phyloP scores from a whole-genome alignment of 2,888 invertebrate genomes.

The Omphaloscelis lunosa region DNA sequence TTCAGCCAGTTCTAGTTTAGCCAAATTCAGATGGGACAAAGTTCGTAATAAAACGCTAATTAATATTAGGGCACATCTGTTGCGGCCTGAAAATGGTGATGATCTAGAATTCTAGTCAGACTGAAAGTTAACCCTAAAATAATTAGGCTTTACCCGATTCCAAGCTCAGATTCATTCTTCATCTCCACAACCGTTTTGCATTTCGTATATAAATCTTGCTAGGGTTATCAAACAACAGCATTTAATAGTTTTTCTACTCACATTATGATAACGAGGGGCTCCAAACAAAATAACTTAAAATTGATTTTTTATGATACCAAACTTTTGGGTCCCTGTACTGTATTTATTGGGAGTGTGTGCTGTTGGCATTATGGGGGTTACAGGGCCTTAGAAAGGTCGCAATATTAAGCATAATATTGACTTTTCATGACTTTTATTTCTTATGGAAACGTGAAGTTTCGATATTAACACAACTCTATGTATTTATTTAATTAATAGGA shows the following conservation, averaged over 20 bases:
- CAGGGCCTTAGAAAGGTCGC: background rate
- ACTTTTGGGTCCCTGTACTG: slow-evolving; percentile 66
- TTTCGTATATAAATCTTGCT: slow-evolving; percentile 44
- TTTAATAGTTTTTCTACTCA: slow-evolving; percentile 58
- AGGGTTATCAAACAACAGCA: slow-evolving; percentile 47
- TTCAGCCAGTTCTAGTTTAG: background rate
- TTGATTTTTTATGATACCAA: slow-evolving; percentile 68
- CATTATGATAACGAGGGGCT: slow-evolving; percentile 62
- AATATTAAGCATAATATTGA: background rate
- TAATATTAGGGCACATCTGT: slow-evolving; percentile 42
- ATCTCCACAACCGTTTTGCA: slow-evolving; percentile 9
- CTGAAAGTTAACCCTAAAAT: slow-evolving; percentile 30
- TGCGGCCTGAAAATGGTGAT: slow-evolving; percentile 30
- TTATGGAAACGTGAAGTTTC: background rate
- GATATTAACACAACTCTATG: too few relatives aligned
- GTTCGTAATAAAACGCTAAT: slow-evolving; percentile 28
- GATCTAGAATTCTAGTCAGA: slow-evolving; percentile 18
- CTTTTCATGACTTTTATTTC: background rate
- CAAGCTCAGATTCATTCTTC: background rate
- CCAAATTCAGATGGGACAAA: slow-evolving; percentile 1
- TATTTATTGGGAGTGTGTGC: slow-evolving; percentile 63
- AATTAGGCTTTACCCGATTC: background rate
- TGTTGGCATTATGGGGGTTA: slow-evolving; percentile 19
- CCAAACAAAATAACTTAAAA: slow-evolving; percentile 67
- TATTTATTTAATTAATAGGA: too few relatives aligned